A percentile compares a stretch with the other conserved stretches of the same genome.
phyloP scores from a whole-genome alignment of 1,140 invertebrate genomes.

The Ericerus pela region DNA sequence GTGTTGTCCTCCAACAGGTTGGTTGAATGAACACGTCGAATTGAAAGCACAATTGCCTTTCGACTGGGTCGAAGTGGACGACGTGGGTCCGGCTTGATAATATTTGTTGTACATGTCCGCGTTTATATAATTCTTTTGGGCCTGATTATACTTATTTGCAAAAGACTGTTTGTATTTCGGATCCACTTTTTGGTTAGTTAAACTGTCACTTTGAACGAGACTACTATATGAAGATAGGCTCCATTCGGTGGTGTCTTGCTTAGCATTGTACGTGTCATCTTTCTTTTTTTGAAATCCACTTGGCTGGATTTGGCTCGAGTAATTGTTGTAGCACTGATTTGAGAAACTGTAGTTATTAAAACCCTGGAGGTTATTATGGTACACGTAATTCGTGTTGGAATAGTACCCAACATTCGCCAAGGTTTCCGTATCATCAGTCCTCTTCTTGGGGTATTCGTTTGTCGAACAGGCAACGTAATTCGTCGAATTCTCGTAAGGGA shows the following conservation, averaged over 20 bases:
- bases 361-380: neutral
- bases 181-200: neutral
- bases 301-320: neutral
- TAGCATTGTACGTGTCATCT: neutral
- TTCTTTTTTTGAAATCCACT: neutral
- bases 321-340: conserved; percentile 5
- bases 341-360: conserved; percentile 3
- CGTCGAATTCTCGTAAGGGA: neutral
- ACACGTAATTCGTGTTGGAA: neutral
- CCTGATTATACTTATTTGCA: neutral
- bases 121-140: neutral
- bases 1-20: neutral
- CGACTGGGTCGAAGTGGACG: too few relatives aligned
- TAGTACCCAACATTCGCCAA: neutral
- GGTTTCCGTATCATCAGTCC: neutral
- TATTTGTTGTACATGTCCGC: too few relatives aligned
- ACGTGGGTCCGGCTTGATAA: too few relatives aligned
- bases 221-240: neutral
- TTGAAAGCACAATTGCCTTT: neutral
- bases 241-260: neutral
- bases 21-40: neutral
- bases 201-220: neutral
- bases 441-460: neutral
- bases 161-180: neutral
- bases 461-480: neutral